Evolutionary conservation across 2,113 vertebrate species (phyloP).

Genomic region (human): GRCh38 chr13:109048501-109049000

Average conservation of each 20-base stretch:
- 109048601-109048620: no score
- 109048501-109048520: accelerated
- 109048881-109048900: no score
- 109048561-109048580: background rate
- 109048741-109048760: background rate
- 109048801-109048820: background rate
- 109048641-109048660: background rate
- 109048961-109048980: background rate
- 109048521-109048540: background rate
- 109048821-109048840: no score
- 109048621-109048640: background rate
- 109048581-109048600: accelerated
- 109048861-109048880: background rate
- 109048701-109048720: background rate
- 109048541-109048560: background rate
- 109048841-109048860: background rate
- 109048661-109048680: background rate
- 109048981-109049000: background rate
- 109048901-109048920: background rate
- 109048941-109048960: background rate
- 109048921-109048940: background rate
- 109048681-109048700: background rate
- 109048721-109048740: background rate
- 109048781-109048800: background rate
- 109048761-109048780: background rate